Base-by-base conservation (phyloP, 2,888 invertebrate genomes). In the Panzeria rudis region DNA sequence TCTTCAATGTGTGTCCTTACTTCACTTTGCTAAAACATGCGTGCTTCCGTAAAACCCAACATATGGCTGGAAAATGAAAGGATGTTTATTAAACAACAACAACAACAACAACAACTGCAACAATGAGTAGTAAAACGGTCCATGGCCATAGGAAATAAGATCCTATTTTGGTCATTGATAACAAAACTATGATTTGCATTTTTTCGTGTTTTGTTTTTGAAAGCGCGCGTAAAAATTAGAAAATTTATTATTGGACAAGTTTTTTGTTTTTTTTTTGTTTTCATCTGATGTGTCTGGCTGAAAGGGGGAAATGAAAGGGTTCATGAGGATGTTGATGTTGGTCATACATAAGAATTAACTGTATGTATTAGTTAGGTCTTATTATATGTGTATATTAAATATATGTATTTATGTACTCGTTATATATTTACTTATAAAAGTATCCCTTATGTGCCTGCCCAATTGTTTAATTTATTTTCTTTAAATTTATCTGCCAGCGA, bases 161-260 rank as follows among this genome's bases (percentile, higher is more conserved):
- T 81, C 76, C 66, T 80, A 61, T 81, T 84, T 71, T 84, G 84
- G 84, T 84, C 84, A 84, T 81, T 84, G 81, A 81, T 84, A 76
- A 73, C 17, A 75, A 64, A 72, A 66, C 41, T 59, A 76, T 84
- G 84, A 84, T 84, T 84, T 84, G 84, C 84, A 84, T 84, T 76
- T 81, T 72, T 54, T 20, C 4, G 3, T 23, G 11, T n/a, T 32
- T 54, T 44, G n/a, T n/a, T 44, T 29, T 32, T 66, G 7, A 5
- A 73, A 75, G 54, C 38, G 64, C 50, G 66, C 71, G 20, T 77
- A 72, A 54, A 84, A 80, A 80, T 76, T 66, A 72, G 64, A 72
- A 69, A 82, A 52, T 76, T 82, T 82, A 56, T 76, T 72, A 64
- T 73, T 80, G 44, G 62, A 66, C 66, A 66, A 68, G 66, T 59